Conservation (phyloP, 2,113 vertebrate genomes). For the Oreochromis niloticus region DNA sequence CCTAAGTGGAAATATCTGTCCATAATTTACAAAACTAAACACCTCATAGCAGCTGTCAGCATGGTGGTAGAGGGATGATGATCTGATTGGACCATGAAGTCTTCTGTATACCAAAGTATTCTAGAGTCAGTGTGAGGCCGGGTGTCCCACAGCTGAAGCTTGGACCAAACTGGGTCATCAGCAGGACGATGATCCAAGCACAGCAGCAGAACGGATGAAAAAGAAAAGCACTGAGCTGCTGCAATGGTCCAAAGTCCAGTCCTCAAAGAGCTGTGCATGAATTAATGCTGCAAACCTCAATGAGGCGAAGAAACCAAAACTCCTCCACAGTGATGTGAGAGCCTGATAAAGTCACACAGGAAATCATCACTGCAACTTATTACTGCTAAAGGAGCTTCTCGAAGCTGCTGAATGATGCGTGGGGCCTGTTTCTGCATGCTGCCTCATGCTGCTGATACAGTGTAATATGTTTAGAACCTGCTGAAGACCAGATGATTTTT, state of each 20-base stretch:
- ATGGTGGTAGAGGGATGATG: neutral
- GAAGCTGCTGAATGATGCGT: neutral
- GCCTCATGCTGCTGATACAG: neutral
- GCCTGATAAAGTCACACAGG: neutral
- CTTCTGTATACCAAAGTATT: neutral
- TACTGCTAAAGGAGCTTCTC: neutral
- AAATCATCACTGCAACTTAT: neutral
- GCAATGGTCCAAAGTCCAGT: neutral
- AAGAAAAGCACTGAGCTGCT: neutral
- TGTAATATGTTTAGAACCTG: neutral
- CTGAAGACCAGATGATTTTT: neutral
- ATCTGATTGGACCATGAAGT: neutral
- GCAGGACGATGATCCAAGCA: neutral
- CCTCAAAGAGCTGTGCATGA: neutral
- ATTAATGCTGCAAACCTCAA: neutral
- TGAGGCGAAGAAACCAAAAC: neutral
- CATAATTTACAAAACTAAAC: neutral
- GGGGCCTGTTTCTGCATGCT: accelerated
- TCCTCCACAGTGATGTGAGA: neutral
- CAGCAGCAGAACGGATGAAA: neutral
- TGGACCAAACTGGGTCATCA: neutral
- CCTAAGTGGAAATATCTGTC: accelerated
- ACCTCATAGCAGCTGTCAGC: neutral
- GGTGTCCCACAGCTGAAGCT: neutral
- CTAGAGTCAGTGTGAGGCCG: neutral